Base-by-base conservation (phyloP, 2,113 vertebrate genomes). In the Poecile atricapillus region DNA sequence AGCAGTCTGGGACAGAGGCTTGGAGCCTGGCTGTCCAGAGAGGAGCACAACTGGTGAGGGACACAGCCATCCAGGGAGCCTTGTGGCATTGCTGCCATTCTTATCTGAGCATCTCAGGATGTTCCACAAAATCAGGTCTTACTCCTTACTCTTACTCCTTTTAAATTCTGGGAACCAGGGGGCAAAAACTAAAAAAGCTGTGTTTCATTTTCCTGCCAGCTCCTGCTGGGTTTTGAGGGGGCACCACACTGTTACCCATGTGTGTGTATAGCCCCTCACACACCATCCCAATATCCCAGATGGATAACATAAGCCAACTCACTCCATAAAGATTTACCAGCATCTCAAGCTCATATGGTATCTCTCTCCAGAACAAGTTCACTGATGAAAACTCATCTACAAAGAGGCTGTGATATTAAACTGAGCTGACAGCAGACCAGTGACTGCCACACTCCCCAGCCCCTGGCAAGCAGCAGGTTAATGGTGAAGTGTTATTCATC, bases 41-140 rank as follows among this genome's bases (percentile, higher is more conserved):
- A 33, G 23, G 10, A 37, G 30, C n/a, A 37, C 43, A 33, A 4
- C 9, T 3, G 1, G 2, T 4, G 18, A 56, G 27, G n/a, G 47
- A 30, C 10, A 1, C 8, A 9, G 33, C 7, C 3, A 0, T 1
- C 10, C 6, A 2, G 28, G 33, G 25, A 74, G 16, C 24, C 33
- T 20, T 28, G 28, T 2, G 4, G 17, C 18, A 25, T 13, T 15
- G 1, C 41, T 55, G 33, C 28, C 53, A 50, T 43, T n/a, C 53
- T 52, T 6, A 8, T 9, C 41, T 3, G 1, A 69, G 33, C 20
- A 56, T 47, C 64, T 74, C 17, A 2, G 22, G 39, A 20, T 37
- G 37, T 20, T 62, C 13, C 35, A 67, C 30, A 78, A 67, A 70
- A 87, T 20, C 37, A 44, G 43, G 17, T 39, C 39, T 33, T 37